These are phyloP conservation scores for Lithobates pipiens DNA, from an alignment of 2,797 vertebrate species.

Conservation along the genomic window DNA sequence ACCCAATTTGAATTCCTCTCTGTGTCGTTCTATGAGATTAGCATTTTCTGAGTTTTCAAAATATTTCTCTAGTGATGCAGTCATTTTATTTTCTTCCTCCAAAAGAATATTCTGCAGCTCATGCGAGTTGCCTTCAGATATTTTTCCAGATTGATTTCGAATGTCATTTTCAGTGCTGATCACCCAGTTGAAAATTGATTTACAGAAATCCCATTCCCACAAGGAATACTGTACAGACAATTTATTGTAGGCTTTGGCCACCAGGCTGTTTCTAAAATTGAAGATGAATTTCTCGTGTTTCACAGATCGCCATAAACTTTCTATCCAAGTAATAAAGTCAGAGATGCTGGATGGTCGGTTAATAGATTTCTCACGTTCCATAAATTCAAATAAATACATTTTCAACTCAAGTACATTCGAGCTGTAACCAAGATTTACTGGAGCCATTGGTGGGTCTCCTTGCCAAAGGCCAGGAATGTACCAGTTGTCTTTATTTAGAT, in stretches of 20 bases:
- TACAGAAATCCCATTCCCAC: too few species aligned
- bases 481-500: conserved; percentile 21
- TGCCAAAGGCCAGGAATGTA: too few species aligned
- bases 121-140: conserved; percentile 36
- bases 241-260: conserved; percentile 65
- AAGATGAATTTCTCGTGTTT: too few species aligned
- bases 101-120: conserved; percentile 68
- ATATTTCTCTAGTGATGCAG: conserved; percentile 64
- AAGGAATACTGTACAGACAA: conserved; percentile 68
- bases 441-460: too few species aligned
- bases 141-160: conserved; percentile 27
- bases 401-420: too few species aligned
- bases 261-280: too few species aligned
- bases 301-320: too few species aligned
- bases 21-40: conserved; percentile 68
- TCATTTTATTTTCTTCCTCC: conserved; percentile 67
- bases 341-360: neutral
- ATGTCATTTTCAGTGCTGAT: conserved; percentile 62
- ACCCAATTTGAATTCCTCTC: conserved; percentile 66
- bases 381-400: too few species aligned
- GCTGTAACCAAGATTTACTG: conserved; percentile 60
- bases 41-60: conserved; percentile 68
- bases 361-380: conserved; percentile 21
- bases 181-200: conserved; percentile 70
- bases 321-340: too few species aligned